Evolutionary conservation across 1,140 invertebrate genomes (phyloP).

Genomic region (Scaptomyza graminum): DNA sequence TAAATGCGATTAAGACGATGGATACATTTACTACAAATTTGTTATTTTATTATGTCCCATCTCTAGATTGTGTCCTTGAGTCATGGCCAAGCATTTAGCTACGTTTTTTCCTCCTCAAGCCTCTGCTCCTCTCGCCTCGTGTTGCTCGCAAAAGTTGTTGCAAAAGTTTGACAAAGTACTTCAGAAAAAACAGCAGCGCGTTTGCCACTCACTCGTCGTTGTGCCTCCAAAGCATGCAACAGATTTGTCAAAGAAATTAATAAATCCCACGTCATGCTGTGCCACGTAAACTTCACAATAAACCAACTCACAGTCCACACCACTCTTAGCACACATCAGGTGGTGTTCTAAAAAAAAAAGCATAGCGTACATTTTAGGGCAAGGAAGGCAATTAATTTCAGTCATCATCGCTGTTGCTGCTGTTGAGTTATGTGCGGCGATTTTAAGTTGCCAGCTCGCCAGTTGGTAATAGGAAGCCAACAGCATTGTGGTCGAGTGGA

Average conservation of each 20-base stretch:
- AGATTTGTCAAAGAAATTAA: conserved; percentile 83
- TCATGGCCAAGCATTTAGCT: conserved; percentile 59
- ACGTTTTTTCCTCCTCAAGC: conserved; percentile 32
- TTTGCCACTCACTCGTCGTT: conserved; percentile 61
- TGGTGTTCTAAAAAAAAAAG: conserved; percentile 13
- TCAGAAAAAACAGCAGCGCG: conserved; percentile 23
- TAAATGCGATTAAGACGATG: too few relatives aligned
- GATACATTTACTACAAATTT: too few relatives aligned
- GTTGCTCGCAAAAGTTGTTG: conserved; percentile 58
- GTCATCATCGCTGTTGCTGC: conserved; percentile 2
- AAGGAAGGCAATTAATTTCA: conserved; percentile 42
- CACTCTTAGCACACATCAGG: not conserved
- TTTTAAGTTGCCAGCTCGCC: conserved; percentile 12
- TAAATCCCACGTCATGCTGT: conserved; percentile 78
- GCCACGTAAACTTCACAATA: conserved; percentile 4
- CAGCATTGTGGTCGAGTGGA: conserved; percentile 27
- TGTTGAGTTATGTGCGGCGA: conserved; percentile 16
- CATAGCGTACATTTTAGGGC: conserved; percentile 49
- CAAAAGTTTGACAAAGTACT: conserved; percentile 80
- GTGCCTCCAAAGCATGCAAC: conserved; percentile 61
- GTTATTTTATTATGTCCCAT: not conserved
- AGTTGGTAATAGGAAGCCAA: conserved; percentile 2
- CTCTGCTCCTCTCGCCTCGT: conserved; percentile 19
- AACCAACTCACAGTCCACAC: too few relatives aligned
- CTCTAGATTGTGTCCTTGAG: conserved; percentile 3